Evolutionary conservation across 2,888 invertebrate species (phyloP), one percentile per base, ranked within the genome.

Genomic region (Pseudococcus viburni): DNA sequence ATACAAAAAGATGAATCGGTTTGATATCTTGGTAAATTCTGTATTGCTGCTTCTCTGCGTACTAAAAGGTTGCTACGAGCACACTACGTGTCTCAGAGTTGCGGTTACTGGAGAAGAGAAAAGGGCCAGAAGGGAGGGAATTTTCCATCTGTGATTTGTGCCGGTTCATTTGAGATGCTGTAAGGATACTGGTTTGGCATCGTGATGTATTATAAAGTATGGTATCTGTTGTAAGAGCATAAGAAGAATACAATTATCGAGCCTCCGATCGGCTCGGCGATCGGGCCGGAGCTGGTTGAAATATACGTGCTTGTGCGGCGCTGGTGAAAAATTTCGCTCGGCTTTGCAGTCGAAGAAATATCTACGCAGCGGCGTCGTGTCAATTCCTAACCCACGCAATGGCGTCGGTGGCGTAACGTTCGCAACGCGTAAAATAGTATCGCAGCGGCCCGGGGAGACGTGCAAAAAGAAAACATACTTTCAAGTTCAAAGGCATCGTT

Each of bases 401-500:
- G 33, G 39, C 26, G 39, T 22, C 77, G 17, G 39, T 51, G 51
- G 51, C 51, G 51, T 51, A 39, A 77, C 77, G 51, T 26, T 39
- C 77, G 26, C 77, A 77, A 17, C 12, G 11, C 77, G 17, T 33
- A 33, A 33, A 64, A 22, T 22, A 22, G 22, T 8, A 51, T 15
- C 51, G 15, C 0, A 15, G 17, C 51, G 15, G 12, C 12, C 12
- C 51, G 51, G 7, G 51, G 19, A 22, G 64, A 19, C 11, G 64
- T 64, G 26, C 11, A 77, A 77, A 77, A 17, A 39, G 77, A 77
- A 77, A 77, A 77, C 77, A 77, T 39, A 39, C 12, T 51, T 77
- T 77, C 77, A 77, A 77, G 77, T 77, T 77, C 77, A 77, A 77
- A 77, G 77, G 77, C 77, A 77, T 77, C 77, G 77, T 77, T 26